phyloP scores from a whole-genome alignment of 2,888 invertebrate species.

The Leucophenga maculata region DNA sequence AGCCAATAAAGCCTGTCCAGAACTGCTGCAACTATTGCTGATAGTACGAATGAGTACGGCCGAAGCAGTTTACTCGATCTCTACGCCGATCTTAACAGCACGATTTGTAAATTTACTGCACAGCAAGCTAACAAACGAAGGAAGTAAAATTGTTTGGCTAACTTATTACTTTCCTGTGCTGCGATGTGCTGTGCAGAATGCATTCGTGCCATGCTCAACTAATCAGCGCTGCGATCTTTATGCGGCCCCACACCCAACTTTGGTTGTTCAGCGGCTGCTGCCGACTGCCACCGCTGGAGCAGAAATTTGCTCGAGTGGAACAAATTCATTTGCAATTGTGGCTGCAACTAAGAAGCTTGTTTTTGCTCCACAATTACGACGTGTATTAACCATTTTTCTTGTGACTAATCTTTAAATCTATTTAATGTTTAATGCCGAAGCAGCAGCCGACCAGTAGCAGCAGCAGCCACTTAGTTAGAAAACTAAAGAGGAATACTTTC shows the following conservation, averaged over 20 bases:
- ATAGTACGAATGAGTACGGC: neutral
- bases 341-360: slow-evolving; percentile 1
- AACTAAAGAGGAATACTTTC: neutral
- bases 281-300: slow-evolving; percentile 8
- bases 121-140: neutral
- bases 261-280: too few relatives aligned
- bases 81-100: slow-evolving; percentile 2
- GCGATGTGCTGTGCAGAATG: neutral
- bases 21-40: neutral
- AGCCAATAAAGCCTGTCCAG: slow-evolving; percentile 33
- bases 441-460: neutral
- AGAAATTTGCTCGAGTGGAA: slow-evolving; percentile 43
- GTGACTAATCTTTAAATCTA: slow-evolving; percentile 55
- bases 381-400: slow-evolving; percentile 60
- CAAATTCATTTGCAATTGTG: slow-evolving; percentile 56
- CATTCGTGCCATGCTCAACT: neutral
- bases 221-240: slow-evolving; percentile 2
- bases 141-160: neutral
- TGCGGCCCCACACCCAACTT: slow-evolving; percentile 19
- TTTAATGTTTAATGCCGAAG: slow-evolving; percentile 36
- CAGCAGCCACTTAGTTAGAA: too few relatives aligned
- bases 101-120: slow-evolving; percentile 20
- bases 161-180: slow-evolving; percentile 18
- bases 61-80: slow-evolving; percentile 10
- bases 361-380: slow-evolving; percentile 28